Base-by-base conservation (phyloP, 1,140 invertebrate genomes). In the Limonius californicus region DNA sequence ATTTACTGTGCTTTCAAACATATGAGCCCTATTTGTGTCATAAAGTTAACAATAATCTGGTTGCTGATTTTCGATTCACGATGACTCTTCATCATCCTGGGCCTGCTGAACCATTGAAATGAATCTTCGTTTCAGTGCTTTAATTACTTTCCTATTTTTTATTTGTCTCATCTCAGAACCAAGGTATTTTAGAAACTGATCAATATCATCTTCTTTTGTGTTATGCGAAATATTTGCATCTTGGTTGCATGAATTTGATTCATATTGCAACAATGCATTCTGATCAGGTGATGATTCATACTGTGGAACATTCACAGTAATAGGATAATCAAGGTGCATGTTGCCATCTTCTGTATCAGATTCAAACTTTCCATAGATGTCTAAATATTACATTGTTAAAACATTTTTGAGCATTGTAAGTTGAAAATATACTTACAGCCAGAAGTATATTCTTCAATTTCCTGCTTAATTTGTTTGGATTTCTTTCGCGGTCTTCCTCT, bases 101-200 rank as follows among this genome's bases (percentile, higher is more conserved):
- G 45, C 45, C 19, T 50, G 2, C 19, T 50, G 45, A 19, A 50
- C 16, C 12, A 50, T 4, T 2, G 45, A 2, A 19, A 50, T 50
- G 19, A 50, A 50, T 19, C 19, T 50, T 18, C 45, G n/a, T 50
- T 50, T 50, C 2, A 50, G 15, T 2, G 7, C 11, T 14, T 50
- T 50, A 19, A 50, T 50, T 19, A 18, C 45, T 19, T 50, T 50
- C 16, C 2, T 18, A 50, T 21, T 50, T 50, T n/a, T 18, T 18
- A 50, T 50, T 50, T 50, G 45, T 50, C 16, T 50, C 2, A 50
- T 50, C 19, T 50, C 45, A 11, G 45, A 50, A 6, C 16, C 16
- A 21, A 50, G 7, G 16, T 50, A 50, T 50, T 50, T 50, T 2
- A 50, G 20, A 50, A 50, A 50, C 20, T 50, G 16, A 18, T 50